phyloP scores from a whole-genome alignment of 1,140 invertebrate genomes.

The Argopecten irradians region DNA sequence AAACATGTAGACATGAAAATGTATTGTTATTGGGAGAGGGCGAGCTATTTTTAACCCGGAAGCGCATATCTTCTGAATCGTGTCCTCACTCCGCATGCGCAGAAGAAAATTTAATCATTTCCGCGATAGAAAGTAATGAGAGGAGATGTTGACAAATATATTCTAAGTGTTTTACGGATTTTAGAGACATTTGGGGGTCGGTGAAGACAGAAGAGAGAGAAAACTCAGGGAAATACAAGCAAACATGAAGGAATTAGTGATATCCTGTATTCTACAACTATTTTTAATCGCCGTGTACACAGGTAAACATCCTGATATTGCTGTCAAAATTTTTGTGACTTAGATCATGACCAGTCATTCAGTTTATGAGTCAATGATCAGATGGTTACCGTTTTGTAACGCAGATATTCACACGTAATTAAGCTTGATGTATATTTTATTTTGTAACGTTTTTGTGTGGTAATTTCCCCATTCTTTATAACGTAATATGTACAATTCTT shows the following conservation, averaged over 20 bases:
- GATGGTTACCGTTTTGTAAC: not conserved
- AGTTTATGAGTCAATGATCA: not conserved
- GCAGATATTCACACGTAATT: no score
- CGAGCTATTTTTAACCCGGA: constrained; percentile 8
- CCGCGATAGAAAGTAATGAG: not conserved
- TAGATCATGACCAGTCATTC: not conserved
- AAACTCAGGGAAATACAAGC: not conserved
- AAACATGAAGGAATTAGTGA: not conserved
- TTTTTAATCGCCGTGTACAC: not conserved
- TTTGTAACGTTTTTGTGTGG: no score
- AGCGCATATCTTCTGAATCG: not conserved
- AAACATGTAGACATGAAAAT: not conserved
- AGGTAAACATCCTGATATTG: not conserved
- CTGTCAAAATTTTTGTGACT: not conserved
- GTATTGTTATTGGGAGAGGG: not conserved
- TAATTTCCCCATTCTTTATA: not conserved
- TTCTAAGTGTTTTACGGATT: not conserved
- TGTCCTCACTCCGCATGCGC: not conserved
- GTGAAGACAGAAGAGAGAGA: not conserved
- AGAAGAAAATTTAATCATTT: constrained; percentile 13
- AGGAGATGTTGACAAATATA: not conserved
- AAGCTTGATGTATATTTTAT: no score
- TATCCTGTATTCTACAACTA: not conserved
- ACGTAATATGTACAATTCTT: not conserved
- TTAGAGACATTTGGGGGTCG: not conserved